These are phyloP conservation scores for Lypha dubia DNA, from an alignment of 2,888 invertebrate genomes.

Conservation along the genomic window DNA sequence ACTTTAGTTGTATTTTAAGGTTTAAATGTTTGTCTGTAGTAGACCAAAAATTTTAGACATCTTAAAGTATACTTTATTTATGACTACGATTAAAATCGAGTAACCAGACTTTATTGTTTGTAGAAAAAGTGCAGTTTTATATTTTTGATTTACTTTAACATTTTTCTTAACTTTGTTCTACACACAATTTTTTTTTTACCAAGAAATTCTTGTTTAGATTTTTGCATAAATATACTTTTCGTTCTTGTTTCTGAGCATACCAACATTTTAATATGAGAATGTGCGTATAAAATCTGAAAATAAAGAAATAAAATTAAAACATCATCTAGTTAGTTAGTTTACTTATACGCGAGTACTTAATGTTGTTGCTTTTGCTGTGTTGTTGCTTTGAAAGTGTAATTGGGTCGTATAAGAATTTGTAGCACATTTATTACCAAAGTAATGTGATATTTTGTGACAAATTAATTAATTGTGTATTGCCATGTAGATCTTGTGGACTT, in stretches of 20 bases:
- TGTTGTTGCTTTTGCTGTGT: constrained; percentile 1
- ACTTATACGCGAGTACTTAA: constrained; percentile 45
- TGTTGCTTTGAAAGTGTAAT: constrained; percentile 56
- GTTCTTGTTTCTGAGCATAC: constrained; percentile 10
- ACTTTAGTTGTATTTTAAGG: no score
- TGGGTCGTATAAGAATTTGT: constrained; percentile 65
- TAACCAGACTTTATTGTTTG: neutral
- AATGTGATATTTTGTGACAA: no score
- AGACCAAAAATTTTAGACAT: no score
- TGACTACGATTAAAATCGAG: no score
- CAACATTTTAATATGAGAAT: neutral
- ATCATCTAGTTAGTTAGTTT: constrained; percentile 53
- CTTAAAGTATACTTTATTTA: no score
- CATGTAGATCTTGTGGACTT: no score
- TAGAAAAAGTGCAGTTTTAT: no score
- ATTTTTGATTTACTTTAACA: neutral
- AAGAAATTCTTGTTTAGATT: constrained; percentile 60
- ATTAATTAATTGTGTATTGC: no score
- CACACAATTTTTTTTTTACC: constrained; percentile 49
- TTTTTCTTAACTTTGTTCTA: constrained; percentile 9
- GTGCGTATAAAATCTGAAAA: constrained; percentile 30
- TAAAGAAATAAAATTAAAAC: constrained; percentile 27
- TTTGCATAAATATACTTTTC: constrained; percentile 25
- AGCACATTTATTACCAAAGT: constrained; percentile 56
- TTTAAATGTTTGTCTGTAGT: no score